These are phyloP conservation scores for Saccostrea cuccullata DNA, from an alignment of 1,140 invertebrate genomes.

Conservation along the genomic window DNA sequence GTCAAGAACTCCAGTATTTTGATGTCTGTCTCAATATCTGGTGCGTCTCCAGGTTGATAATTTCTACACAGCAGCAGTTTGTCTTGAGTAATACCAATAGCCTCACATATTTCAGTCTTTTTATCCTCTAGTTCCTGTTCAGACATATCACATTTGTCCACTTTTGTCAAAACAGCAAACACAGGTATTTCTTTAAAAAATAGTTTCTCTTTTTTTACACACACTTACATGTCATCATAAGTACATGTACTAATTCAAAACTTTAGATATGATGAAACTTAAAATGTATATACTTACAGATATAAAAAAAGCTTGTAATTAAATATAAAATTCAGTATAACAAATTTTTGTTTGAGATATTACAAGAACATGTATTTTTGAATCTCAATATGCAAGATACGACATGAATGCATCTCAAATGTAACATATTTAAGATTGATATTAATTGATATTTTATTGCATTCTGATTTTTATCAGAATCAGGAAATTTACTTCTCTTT, in stretches of 20 bases:
- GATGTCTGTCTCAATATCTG: neutral
- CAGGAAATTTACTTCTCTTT: neutral
- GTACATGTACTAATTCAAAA: no score
- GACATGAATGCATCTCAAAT: no score
- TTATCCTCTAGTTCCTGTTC: conserved; percentile 7
- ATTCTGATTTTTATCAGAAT: no score
- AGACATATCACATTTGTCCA: neutral
- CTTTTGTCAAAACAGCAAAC: conserved; percentile 3
- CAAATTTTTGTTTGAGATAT: no score
- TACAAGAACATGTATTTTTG: no score
- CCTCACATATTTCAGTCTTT: neutral
- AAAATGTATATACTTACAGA: no score
- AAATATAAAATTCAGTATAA: no score
- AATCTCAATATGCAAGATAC: no score
- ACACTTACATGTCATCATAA: neutral
- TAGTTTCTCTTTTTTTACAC: neutral
- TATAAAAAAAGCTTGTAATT: no score
- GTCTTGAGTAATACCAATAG: neutral
- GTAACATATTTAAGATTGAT: no score
- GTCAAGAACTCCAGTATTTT: neutral
- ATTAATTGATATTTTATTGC: no score
- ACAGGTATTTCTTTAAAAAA: neutral
- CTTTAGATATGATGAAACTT: no score
- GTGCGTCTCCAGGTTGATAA: neutral
- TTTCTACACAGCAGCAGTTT: neutral